Conservation (phyloP, 2,888 invertebrate species). For the Liposcelis brunnea region DNA sequence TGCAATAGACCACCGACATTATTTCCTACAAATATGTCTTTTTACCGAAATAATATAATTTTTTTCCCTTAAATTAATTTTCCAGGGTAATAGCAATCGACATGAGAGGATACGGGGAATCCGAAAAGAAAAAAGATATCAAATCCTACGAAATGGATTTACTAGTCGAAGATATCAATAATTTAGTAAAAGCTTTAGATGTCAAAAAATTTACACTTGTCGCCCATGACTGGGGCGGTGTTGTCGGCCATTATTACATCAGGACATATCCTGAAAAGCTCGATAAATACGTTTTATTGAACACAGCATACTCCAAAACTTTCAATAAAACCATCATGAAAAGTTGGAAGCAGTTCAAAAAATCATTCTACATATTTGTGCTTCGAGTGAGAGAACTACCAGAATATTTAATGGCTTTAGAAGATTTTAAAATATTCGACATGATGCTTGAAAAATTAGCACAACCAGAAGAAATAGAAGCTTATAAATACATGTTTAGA, state of each 20-base stretch:
- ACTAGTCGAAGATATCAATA: conserved; percentile 39
- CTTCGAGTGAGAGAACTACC: too few species aligned
- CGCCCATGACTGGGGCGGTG: conserved; percentile 52
- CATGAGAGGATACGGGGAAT: conserved; percentile 50
- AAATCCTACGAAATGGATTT: conserved; percentile 32
- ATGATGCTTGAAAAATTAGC: too few species aligned
- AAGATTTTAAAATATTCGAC: too few species aligned
- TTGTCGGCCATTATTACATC: conserved; percentile 36
- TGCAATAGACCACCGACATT: too few species aligned
- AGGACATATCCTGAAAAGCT: conserved; percentile 36
- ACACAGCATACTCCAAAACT: conserved; percentile 32
- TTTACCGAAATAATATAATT: too few species aligned
- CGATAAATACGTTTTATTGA: conserved; percentile 35
- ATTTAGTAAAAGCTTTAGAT: conserved; percentile 33
- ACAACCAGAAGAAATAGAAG: too few species aligned
- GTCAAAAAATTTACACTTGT: conserved; percentile 36
- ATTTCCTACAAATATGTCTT: too few species aligned
- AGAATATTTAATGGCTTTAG: too few species aligned
- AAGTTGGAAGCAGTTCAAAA: conserved; percentile 27
- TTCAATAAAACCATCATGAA: conserved; percentile 28
- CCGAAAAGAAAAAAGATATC: conserved; percentile 39
- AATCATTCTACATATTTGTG: too few species aligned
- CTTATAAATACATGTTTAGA: too few species aligned
- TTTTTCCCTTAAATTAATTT: neutral
- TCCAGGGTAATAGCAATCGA: conserved; percentile 48